These are phyloP conservation scores for Imbricaverruca yamaguchii DNA, from an alignment of 2,888 invertebrate genomes.

Conservation along the genomic window DNA sequence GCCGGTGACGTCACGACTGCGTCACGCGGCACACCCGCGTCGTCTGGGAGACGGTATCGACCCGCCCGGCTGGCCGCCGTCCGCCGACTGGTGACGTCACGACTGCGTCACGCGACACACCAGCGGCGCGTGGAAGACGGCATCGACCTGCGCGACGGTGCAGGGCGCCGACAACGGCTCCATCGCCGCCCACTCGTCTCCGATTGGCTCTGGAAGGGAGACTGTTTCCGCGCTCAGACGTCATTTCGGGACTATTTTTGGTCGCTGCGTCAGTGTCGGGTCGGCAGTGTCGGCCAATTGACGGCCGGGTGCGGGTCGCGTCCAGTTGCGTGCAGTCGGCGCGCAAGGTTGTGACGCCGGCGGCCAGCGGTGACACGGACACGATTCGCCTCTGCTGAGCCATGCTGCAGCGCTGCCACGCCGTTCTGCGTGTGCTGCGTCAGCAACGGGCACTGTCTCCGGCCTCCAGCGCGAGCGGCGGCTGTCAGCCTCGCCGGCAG, in stretches of 20 bases:
- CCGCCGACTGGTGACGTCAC: background rate
- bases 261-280: too few relatives aligned
- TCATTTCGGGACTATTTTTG: too few relatives aligned
- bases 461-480: background rate
- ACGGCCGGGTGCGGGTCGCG: too few relatives aligned
- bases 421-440: background rate
- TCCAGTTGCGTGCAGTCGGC: too few relatives aligned
- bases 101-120: background rate
- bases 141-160: background rate
- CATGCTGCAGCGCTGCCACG: background rate
- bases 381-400: background rate
- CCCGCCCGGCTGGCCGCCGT: background rate
- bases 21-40: background rate
- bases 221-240: too few relatives aligned
- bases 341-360: too few relatives aligned
- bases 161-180: background rate
- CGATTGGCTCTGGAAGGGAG: too few relatives aligned
- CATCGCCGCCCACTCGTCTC: background rate
- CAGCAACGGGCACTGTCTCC: constrained; percentile 6
- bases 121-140: background rate
- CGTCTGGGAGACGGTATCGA: background rate
- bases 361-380: too few relatives aligned
- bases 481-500: background rate
- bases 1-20: background rate
- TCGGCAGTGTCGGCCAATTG: too few relatives aligned